Base-by-base conservation (phyloP, 2,888 invertebrate species). In the Nomada ruficornis region DNA sequence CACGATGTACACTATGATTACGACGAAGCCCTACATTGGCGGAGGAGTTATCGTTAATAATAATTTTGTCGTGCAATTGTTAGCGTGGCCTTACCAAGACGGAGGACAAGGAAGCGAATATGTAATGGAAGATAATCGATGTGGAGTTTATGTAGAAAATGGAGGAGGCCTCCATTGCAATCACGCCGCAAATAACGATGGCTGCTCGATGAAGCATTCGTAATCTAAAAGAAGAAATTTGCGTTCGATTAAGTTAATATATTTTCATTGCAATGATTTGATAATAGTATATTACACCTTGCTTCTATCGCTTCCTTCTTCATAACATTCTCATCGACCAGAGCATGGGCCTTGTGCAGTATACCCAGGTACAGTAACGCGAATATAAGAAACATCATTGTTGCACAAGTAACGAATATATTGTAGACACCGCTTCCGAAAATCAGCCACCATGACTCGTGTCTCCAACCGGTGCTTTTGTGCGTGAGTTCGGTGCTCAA, bases 401-500 rank as follows among this genome's bases (percentile, higher is more conserved):
- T 95, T 86, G 96, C 96, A 77, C 97, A 97, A 69, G 95, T 96
- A 44, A 96, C 95, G 91, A 96, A 96, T 88, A 96, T 96, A 83
- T 95, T 95, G 90, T 96, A 96, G 72, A 96, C 95, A 23, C 95
- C 94, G 29, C 95, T 95, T 36, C 94, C 95, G 71, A 94, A 94
- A 81, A 95, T 94, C 83, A 96, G 93, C 96, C 96, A 96, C 96
- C 96, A 96, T 64, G 96, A 95, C 55, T 94, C 95, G 26, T 95
- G 94, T 83, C 94, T 86, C 94, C 95, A 91, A 92, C 94, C 94
- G 94, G 96, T 94, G 91, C 95, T 96, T 72, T 96, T 95, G 87
- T 96, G 96, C 87, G 96, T 96, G 65, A 96, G 94, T 82, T 96
- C 95, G 62, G 96, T 96, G 9, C 96, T 96, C 73, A 96, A 94